phyloP scores from a whole-genome alignment of 2,113 vertebrate genomes.

The Bucco capensis region DNA sequence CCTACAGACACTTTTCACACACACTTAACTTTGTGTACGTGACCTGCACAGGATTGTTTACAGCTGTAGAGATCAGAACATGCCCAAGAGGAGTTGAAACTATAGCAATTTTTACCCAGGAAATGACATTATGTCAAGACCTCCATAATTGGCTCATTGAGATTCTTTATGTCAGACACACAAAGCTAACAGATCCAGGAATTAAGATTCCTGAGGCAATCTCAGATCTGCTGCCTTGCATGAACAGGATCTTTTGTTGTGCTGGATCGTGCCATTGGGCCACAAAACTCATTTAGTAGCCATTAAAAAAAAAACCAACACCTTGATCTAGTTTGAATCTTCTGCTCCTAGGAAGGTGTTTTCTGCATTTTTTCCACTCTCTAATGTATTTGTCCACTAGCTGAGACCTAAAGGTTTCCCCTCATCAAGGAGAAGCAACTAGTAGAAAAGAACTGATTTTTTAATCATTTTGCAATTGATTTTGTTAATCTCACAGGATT shows the following conservation, averaged over 20 bases:
- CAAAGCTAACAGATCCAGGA: not conserved
- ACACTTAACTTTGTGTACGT: not conserved
- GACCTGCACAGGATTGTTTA: not conserved
- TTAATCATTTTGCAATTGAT: not conserved
- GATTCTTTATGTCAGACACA: not conserved
- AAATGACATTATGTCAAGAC: not conserved
- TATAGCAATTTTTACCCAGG: not conserved
- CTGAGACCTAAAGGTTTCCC: not conserved
- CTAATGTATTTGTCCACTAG: not conserved
- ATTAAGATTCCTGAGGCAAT: not conserved
- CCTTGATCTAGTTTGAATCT: not conserved
- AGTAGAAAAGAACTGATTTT: not conserved
- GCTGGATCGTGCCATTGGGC: not conserved
- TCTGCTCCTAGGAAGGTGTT: not conserved
- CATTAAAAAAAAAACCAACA: not conserved
- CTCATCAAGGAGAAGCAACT: not conserved
- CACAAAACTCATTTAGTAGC: not conserved
- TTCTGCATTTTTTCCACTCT: not conserved
- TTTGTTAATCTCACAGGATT: not conserved
- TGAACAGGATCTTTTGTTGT: slow-evolving; percentile 11
- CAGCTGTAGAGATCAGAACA: not conserved
- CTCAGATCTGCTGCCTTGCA: not conserved
- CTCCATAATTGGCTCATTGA: not conserved
- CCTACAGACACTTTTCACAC: not conserved
- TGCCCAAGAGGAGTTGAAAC: not conserved